Evolutionary conservation across 2,797 vertebrate species (phyloP), one percentile per base, ranked within the genome.

Genomic region (Lepidocolaptes lacrymiger): DNA sequence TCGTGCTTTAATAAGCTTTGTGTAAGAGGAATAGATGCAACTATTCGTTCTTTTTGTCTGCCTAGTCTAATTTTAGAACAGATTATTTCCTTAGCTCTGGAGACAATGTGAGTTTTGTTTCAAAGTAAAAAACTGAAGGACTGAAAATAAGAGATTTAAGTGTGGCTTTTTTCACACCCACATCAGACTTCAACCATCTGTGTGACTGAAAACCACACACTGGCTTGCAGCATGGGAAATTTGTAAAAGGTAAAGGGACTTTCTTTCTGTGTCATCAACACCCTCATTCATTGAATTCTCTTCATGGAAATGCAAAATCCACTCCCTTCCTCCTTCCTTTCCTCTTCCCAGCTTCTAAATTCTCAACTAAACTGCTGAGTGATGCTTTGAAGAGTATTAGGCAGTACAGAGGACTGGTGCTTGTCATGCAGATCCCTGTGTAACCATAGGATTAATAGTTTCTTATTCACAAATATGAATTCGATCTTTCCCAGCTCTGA

Each of bases 201-300:
- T 90, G 94, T 74, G 83, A 82, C 71, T 86, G 52, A 88, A 95
- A 93, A 56, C 63, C 85, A 89, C 88, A 82, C n/a, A 71, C 37
- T 68, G 77, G 21, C 75, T 75, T 75, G 62, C 75, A 88, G 75
- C 46, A 37, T 36, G 48, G 78, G 44, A 90, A 21, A 64, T 82
- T 36, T 76, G 55, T 88, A 23, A 71, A 92, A 93, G 67, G 71
- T 55, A 76, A 87, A 92, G 56, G 48, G 58, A 62, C 52, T 49
- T 79, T 41, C 43, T 80, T 89, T 79, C 61, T 85, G 52, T 52
- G 37, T 90, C 58, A 46, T 88, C 83, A 85, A 32, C 83, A 78
- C 67, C 22, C 28, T 93, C 55, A 93, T 91, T 93, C 76, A 86
- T 3, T 59, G 56, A 93, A 76, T 95, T 93, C 59, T 91, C 82